phyloP scores from a whole-genome alignment of 2,888 invertebrate species.

The Mayetiola destructor region DNA sequence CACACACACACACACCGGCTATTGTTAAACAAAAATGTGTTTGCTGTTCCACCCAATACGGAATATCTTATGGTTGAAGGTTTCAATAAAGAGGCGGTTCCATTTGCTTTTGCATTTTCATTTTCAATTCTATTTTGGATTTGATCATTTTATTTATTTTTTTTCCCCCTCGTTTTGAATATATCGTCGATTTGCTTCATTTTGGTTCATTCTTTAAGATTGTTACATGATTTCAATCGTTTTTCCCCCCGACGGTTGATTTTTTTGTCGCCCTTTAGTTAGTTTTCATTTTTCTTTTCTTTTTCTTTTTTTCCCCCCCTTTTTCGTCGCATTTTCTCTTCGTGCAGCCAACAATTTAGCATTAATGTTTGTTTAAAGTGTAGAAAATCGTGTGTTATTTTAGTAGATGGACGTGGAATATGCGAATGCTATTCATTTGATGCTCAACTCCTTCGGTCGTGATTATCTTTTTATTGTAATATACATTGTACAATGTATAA shows the following conservation, averaged over 20 bases:
- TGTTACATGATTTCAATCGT: background rate
- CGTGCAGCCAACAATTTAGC: conserved; percentile 6
- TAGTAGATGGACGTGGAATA: conserved; percentile 7
- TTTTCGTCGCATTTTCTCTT: conserved; percentile 2
- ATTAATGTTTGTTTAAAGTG: conserved; percentile 13
- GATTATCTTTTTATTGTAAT: no score
- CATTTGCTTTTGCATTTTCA: background rate
- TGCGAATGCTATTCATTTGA: background rate
- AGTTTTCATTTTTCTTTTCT: background rate
- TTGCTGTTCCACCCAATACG: conserved; percentile 12
- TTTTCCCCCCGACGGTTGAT: background rate
- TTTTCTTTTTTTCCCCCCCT: conserved; percentile 10
- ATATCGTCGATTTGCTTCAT: background rate
- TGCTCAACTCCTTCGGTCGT: no score
- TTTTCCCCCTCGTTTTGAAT: background rate
- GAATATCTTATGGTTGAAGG: background rate
- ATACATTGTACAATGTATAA: no score
- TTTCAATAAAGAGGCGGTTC: background rate
- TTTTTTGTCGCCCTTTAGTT: background rate
- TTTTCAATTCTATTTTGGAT: background rate
- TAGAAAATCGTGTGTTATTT: conserved; percentile 11
- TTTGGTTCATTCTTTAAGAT: no score
- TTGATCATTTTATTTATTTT: background rate
- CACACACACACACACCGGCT: no score
- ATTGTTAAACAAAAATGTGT: no score